These are phyloP conservation scores for Pelagia noctiluca DNA, from an alignment of 30 jellyfish, hydroid and myxozoan species.

Conservation along the genomic window DNA sequence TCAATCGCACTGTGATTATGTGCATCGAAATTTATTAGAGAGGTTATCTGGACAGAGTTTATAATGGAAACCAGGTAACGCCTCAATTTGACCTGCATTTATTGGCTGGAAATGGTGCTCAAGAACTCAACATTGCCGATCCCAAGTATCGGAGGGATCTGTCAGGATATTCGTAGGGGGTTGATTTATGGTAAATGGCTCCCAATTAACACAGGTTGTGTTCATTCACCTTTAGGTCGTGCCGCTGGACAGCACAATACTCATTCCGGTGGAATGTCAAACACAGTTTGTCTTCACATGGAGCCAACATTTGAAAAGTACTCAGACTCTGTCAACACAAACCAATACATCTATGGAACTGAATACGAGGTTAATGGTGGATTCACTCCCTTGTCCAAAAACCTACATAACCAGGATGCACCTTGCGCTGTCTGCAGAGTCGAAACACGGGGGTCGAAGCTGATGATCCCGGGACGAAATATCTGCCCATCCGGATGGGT, in stretches of 20 bases:
- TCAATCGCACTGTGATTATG: too few species aligned
- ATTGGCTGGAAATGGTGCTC: too few species aligned
- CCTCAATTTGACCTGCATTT: too few species aligned
- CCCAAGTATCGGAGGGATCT: too few species aligned
- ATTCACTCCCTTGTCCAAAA: constrained; percentile 34
- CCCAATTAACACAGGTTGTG: too few species aligned
- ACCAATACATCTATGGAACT: constrained; percentile 72
- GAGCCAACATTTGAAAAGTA: constrained; percentile 67
- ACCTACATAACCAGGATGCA: constrained; percentile 67
- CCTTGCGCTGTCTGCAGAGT: constrained; percentile 87
- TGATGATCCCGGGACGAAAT: constrained; percentile 94
- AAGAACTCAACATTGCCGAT: too few species aligned
- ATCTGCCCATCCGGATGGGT: constrained; percentile 93
- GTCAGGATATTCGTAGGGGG: too few species aligned
- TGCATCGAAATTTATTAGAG: too few species aligned
- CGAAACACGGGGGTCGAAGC: constrained; percentile 56
- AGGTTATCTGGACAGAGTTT: too few species aligned
- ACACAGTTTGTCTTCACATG: constrained; percentile 85
- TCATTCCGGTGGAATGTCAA: constrained; percentile 95
- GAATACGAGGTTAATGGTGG: constrained; percentile 65
- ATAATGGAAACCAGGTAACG: too few species aligned
- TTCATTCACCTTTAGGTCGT: constrained; percentile 59
- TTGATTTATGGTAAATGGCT: too few species aligned
- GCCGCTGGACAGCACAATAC: constrained; percentile 80
- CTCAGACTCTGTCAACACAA: constrained; percentile 45